Evolutionary conservation across 2,888 invertebrate genomes (phyloP).

Genomic region (Aporophyla lueneburgensis): DNA sequence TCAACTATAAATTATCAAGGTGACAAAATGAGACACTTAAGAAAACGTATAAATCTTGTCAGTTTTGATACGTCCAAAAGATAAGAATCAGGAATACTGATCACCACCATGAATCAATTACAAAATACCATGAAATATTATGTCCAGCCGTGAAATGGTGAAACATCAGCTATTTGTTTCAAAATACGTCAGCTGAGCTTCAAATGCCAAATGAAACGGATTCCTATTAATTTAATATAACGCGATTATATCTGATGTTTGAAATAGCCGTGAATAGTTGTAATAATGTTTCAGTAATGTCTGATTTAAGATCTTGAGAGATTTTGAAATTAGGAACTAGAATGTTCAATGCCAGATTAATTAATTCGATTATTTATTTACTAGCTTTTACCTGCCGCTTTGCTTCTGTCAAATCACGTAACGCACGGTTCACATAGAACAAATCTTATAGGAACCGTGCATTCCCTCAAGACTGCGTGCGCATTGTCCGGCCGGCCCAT

Average conservation of each 20-base stretch:
- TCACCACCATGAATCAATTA: background rate
- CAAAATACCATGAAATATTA: constrained; percentile 21
- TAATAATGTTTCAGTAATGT: constrained; percentile 20
- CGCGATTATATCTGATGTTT: constrained; percentile 35
- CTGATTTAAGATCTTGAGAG: constrained; percentile 15
- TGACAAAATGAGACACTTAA: background rate
- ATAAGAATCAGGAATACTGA: constrained; percentile 15
- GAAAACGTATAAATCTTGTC: constrained; percentile 4
- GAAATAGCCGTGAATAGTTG: constrained; percentile 33
- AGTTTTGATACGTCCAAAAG: background rate
- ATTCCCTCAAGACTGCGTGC: background rate
- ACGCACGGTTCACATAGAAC: too few species aligned
- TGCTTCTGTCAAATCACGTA: background rate
- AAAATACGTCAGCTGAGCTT: background rate
- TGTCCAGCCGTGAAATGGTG: background rate
- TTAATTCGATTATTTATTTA: background rate
- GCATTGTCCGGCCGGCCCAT: background rate
- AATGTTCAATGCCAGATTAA: background rate
- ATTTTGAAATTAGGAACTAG: constrained; percentile 31
- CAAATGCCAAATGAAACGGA: constrained; percentile 34
- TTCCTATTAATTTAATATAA: constrained; percentile 28
- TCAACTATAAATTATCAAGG: background rate
- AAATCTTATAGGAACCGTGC: background rate
- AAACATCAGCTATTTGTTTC: background rate
- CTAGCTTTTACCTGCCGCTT: background rate